Conservation (phyloP, 2,888 invertebrate species). For the Seira sanloemensis region DNA sequence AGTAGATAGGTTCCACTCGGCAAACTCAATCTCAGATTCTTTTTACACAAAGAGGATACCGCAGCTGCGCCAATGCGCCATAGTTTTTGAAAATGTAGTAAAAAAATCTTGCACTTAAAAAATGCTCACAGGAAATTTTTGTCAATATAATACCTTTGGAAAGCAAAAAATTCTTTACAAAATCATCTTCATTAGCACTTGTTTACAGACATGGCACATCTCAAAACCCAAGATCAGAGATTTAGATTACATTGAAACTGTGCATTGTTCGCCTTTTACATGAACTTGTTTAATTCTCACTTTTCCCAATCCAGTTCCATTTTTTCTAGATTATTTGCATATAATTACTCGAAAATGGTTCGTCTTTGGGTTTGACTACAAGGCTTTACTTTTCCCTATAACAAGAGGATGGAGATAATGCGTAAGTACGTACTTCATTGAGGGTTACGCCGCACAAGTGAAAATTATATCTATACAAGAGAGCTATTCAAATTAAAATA, state of each 20-base stretch:
- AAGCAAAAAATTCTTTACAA: background rate
- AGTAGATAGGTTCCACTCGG: background rate
- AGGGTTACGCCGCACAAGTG: too few relatives aligned
- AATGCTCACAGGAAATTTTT: too few relatives aligned
- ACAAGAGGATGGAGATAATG: too few relatives aligned
- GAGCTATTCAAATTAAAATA: background rate
- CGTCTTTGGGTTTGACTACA: too few relatives aligned
- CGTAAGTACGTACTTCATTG: too few relatives aligned
- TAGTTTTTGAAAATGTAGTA: too few relatives aligned
- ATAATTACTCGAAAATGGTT: background rate
- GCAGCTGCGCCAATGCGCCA: background rate
- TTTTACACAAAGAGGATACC: background rate
- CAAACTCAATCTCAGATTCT: background rate
- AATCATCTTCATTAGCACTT: constrained; percentile 53
- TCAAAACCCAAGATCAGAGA: constrained; percentile 3
- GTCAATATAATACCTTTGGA: background rate
- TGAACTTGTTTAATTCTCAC: background rate
- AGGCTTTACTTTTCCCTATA: too few relatives aligned
- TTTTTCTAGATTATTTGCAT: background rate
- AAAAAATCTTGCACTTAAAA: too few relatives aligned
- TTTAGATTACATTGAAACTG: constrained; percentile 17
- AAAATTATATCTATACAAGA: too few relatives aligned
- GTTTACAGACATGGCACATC: constrained; percentile 19
- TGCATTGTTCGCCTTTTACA: background rate
- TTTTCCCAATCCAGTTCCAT: background rate